Evolutionary conservation across 2,797 vertebrate species (phyloP).

Genomic region (Carapus acus): DNA sequence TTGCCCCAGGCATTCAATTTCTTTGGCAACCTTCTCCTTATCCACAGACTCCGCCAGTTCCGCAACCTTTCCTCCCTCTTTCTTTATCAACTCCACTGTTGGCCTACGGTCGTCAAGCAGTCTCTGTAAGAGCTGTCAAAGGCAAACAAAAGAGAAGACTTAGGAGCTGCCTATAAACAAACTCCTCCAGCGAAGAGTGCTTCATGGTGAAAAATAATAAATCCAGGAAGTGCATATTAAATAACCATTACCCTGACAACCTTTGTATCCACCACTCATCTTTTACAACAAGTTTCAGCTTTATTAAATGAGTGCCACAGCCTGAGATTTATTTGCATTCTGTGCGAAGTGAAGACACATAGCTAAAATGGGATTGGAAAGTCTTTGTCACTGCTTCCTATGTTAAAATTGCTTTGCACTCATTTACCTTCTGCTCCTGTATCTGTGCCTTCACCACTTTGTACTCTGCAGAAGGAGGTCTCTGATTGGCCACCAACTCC

Average conservation of each 20-base stretch:
- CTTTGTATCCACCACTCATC: conserved; percentile 38
- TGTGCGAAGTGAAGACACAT: conserved; percentile 10
- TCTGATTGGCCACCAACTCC: conserved; percentile 94
- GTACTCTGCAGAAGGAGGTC: conserved; percentile 93
- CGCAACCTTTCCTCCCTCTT: conserved; percentile 89
- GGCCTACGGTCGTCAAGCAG: conserved; percentile 90
- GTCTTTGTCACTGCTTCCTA: neutral
- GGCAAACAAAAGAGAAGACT: conserved; percentile 49
- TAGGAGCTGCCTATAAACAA: conserved; percentile 40
- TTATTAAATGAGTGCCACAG: conserved; percentile 40
- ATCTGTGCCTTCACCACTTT: conserved; percentile 99
- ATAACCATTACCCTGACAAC: conserved; percentile 38
- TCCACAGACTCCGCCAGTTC: conserved; percentile 86
- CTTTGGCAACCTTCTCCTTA: conserved; percentile 87
- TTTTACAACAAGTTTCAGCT: conserved; percentile 49
- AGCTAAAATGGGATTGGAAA: conserved; percentile 9
- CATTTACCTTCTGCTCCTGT: conserved; percentile 94
- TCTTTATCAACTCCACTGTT: conserved; percentile 91
- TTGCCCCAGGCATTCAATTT: conserved; percentile 83
- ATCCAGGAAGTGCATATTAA: conserved; percentile 47
- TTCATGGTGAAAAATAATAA: conserved; percentile 47
- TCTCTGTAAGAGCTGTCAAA: conserved; percentile 87
- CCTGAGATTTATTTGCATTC: conserved; percentile 14
- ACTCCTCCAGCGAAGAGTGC: neutral
- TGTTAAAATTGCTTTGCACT: neutral